Percentiles rank a stretch among this genome's conserved stretches.
phyloP scores from a whole-genome alignment of 2,797 vertebrate genomes.

The Neoniphon sammara region DNA sequence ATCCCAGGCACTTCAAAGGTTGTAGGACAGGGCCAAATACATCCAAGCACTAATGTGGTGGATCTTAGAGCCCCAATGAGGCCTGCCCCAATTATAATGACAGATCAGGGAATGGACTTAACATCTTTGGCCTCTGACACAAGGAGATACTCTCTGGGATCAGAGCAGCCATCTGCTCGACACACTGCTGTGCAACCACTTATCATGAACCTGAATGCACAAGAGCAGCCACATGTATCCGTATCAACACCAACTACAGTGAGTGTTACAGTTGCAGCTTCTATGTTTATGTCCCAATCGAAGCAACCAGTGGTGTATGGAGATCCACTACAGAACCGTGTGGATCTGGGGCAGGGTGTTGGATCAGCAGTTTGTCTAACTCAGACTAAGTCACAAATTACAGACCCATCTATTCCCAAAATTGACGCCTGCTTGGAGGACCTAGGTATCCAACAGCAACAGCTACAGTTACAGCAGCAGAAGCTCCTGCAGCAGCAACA shows the following conservation, averaged over 20 bases:
- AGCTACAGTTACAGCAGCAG: slow-evolving; percentile 84
- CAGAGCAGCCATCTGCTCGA: slow-evolving; percentile 87
- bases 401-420: slow-evolving; percentile 82
- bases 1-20: slow-evolving; percentile 88
- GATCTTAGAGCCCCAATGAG: slow-evolving; percentile 92
- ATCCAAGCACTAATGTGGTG: slow-evolving; percentile 85
- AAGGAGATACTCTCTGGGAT: slow-evolving; percentile 91
- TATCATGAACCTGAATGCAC: slow-evolving; percentile 97
- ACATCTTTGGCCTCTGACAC: slow-evolving; percentile 94
- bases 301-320: slow-evolving; percentile 94
- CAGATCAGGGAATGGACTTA: slow-evolving; percentile 98
- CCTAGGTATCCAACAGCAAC: slow-evolving; percentile 85
- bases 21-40: slow-evolving; percentile 86
- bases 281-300: slow-evolving; percentile 90
- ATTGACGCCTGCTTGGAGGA: slow-evolving; percentile 89
- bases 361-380: slow-evolving; percentile 94
- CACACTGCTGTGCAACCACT: slow-evolving; percentile 94
- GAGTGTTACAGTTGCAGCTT: slow-evolving; percentile 90
- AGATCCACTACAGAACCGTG: slow-evolving; percentile 94
- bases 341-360: slow-evolving; percentile 94
- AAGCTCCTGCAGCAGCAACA: slow-evolving; percentile 83
- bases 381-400: slow-evolving; percentile 87
- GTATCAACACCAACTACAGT: slow-evolving; percentile 89
- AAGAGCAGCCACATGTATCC: slow-evolving; percentile 91
- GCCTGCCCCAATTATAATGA: slow-evolving; percentile 95